These are phyloP conservation scores for Danaus plexippus DNA, from an alignment of 1,140 invertebrate species.

Conservation along the genomic window DNA sequence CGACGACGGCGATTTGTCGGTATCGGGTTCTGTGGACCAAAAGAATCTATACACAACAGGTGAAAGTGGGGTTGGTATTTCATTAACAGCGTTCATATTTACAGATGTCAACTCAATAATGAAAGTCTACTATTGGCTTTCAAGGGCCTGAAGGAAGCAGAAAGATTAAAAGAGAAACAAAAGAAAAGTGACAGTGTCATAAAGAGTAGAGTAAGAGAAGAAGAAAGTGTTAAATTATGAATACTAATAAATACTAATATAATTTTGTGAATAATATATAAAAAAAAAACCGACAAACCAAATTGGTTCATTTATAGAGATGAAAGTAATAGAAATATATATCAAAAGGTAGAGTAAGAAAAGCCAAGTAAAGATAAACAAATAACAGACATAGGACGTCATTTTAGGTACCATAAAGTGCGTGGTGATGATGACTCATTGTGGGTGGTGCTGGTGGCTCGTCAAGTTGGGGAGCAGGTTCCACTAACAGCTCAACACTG, in stretches of 20 bases:
- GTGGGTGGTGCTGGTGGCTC: constrained; percentile 76
- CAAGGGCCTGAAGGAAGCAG: constrained; percentile 8
- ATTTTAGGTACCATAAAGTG: constrained; percentile 50
- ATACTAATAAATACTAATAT: too few relatives aligned
- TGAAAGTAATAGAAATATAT: constrained; percentile 2
- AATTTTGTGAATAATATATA: too few relatives aligned
- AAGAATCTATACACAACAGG: background rate
- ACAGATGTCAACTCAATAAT: too few relatives aligned
- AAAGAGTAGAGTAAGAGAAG: background rate
- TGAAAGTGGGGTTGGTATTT: background rate
- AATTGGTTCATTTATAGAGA: too few relatives aligned
- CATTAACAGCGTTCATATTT: background rate
- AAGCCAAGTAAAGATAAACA: background rate
- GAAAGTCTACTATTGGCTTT: background rate
- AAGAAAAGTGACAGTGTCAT: background rate
- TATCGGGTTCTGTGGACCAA: constrained; percentile 79
- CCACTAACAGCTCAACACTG: constrained; percentile 85
- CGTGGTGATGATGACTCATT: constrained; percentile 69
- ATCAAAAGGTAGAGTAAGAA: too few relatives aligned
- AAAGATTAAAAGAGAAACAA: constrained; percentile 7
- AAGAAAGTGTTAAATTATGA: too few relatives aligned
- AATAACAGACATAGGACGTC: constrained; percentile 1
- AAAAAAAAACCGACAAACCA: too few relatives aligned
- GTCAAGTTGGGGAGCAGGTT: constrained; percentile 79
- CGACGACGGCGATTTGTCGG: constrained; percentile 86